phyloP scores from a whole-genome alignment of 2,113 vertebrate genomes.

The Daphoenositta chrysoptera region DNA sequence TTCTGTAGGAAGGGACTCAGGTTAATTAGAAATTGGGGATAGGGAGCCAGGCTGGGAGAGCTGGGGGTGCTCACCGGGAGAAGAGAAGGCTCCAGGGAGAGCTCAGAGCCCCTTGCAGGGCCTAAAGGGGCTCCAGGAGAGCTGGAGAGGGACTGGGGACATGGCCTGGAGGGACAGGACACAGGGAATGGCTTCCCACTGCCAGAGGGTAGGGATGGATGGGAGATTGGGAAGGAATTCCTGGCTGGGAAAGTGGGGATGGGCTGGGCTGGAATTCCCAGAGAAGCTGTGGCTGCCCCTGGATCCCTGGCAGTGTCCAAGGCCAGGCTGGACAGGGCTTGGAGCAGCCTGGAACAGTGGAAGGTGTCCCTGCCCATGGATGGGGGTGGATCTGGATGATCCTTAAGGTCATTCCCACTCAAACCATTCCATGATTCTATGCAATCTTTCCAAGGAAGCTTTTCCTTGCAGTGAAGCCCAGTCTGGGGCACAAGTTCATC shows the following conservation, averaged over 20 bases:
- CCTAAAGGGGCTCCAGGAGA: not conserved
- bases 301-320: not conserved
- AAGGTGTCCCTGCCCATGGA: not conserved
- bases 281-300: not conserved
- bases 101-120: too few species aligned
- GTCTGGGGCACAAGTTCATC: not conserved
- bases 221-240: not conserved
- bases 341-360: not conserved
- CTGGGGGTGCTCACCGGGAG: rapidly evolving
- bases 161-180: not conserved
- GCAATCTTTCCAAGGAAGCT: not conserved
- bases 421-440: not conserved
- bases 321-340: not conserved
- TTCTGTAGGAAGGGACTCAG: not conserved
- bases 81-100: rapidly evolving
- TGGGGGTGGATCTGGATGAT: not conserved
- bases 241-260: not conserved
- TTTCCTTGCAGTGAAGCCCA: not conserved
- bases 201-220: not conserved
- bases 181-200: not conserved
- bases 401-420: not conserved
- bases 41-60: not conserved
- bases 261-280: not conserved
- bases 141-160: not conserved
- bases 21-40: not conserved